Conservation (phyloP, 1,140 invertebrate species). For the Laupala kohalensis region DNA sequence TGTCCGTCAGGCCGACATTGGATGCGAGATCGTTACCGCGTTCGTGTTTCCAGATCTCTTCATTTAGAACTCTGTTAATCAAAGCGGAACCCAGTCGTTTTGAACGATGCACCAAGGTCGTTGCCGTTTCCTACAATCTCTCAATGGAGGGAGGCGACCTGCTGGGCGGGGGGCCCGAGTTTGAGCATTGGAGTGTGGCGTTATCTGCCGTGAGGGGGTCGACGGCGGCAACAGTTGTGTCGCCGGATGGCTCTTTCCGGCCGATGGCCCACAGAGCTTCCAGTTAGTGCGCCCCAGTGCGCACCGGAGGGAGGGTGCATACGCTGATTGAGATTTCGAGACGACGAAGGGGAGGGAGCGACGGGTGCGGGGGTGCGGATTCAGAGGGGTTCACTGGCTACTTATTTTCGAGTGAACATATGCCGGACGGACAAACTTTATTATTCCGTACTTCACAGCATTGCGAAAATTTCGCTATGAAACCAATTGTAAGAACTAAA, state of each 20-base stretch:
- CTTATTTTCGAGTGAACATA: too few species aligned
- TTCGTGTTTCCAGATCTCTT: neutral
- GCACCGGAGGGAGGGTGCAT: neutral
- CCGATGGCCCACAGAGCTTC: neutral
- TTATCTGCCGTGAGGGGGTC: neutral
- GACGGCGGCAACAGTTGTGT: neutral
- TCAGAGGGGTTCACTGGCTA: neutral
- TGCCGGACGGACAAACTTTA: too few species aligned
- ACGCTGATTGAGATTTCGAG: neutral
- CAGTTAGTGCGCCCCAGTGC: neutral
- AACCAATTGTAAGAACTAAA: too few species aligned
- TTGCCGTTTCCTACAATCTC: neutral
- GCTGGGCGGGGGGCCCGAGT: too few species aligned
- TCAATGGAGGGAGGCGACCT: neutral
- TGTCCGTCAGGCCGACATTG: neutral
- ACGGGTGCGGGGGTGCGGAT: neutral
- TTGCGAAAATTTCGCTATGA: too few species aligned
- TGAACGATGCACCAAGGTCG: neutral
- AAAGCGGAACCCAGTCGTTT: neutral
- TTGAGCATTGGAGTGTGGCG: neutral
- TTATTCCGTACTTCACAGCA: too few species aligned
- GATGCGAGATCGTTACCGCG: neutral
- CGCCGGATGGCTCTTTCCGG: neutral
- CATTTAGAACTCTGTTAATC: neutral
- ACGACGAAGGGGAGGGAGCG: too few species aligned